A percentile compares a stretch with the other conserved stretches of the same genome.
Conservation (phyloP, 2,113 vertebrate species). For the Hippopotamus amphibius region DNA sequence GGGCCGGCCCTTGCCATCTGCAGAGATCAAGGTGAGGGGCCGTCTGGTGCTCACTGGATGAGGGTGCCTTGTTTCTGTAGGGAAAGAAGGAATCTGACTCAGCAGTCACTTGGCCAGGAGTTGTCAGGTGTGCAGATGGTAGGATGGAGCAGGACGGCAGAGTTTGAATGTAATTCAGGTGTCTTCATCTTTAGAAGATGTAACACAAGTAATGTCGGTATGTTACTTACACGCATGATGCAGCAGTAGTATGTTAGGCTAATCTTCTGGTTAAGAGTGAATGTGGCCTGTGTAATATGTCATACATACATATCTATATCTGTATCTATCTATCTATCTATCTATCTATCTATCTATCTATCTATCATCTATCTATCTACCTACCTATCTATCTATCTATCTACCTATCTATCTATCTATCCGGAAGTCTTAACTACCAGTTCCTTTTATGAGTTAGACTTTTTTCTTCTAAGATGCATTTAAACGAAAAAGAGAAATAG, state of each 20-base stretch:
- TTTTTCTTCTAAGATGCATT: neutral
- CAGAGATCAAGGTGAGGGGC: constrained; percentile 82
- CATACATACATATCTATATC: no score
- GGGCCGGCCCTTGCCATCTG: constrained; percentile 73
- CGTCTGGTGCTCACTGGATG: neutral
- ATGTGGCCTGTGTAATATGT: neutral
- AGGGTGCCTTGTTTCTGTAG: neutral
- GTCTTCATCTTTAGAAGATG: constrained; percentile 33
- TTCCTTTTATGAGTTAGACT: neutral
- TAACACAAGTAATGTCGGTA: neutral
- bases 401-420: no score
- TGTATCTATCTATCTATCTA: no score
- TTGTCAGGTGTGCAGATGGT: neutral
- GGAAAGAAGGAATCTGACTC: neutral
- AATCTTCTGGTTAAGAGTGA: constrained; percentile 2
- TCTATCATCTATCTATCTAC: no score
- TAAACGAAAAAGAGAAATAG: constrained; percentile 15
- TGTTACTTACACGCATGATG: neutral
- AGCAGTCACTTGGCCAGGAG: neutral
- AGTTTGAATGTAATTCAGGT: neutral
- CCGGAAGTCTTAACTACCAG: neutral
- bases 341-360: no score
- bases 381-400: no score
- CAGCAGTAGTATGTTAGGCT: neutral
- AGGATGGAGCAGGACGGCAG: neutral